Percentiles rank a stretch among this genome's conserved stretches.
These are phyloP conservation scores for Argyra leucocephala DNA, from an alignment of 2,888 invertebrate genomes.

Conservation along the genomic window DNA sequence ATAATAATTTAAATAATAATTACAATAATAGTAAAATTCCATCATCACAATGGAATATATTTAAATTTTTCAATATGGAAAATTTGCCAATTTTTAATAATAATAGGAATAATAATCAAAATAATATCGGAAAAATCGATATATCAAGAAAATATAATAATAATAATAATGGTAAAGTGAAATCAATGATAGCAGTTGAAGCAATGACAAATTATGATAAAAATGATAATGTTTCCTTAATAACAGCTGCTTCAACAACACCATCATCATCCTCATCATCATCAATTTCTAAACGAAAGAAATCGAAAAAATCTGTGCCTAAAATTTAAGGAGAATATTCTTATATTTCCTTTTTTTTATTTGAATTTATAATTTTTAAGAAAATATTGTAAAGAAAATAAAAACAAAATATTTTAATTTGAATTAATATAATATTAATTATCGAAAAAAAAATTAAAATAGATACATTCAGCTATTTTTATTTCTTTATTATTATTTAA, in stretches of 20 bases:
- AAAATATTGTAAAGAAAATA: no score
- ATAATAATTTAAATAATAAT: constrained; percentile 10
- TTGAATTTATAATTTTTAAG: no score
- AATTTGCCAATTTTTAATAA: constrained; percentile 6
- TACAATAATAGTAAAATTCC: neutral
- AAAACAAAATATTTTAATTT: no score
- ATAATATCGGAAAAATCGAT: neutral
- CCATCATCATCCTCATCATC: neutral
- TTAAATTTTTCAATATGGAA: neutral
- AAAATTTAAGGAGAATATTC: neutral
- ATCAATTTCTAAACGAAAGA: neutral
- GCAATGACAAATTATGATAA: neutral
- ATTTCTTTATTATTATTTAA: neutral
- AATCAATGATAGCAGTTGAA: neutral
- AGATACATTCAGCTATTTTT: no score
- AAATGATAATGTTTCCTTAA: neutral
- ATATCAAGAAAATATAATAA: neutral
- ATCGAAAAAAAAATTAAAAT: no score
- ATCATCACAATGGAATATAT: neutral
- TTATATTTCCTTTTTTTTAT: neutral
- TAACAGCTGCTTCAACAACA: neutral
- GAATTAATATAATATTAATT: no score
- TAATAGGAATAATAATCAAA: neutral
- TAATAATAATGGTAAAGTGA: neutral
- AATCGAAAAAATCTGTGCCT: constrained; percentile 3